phyloP scores from a whole-genome alignment of 2,888 invertebrate genomes.

The Prosapia bicincta region DNA sequence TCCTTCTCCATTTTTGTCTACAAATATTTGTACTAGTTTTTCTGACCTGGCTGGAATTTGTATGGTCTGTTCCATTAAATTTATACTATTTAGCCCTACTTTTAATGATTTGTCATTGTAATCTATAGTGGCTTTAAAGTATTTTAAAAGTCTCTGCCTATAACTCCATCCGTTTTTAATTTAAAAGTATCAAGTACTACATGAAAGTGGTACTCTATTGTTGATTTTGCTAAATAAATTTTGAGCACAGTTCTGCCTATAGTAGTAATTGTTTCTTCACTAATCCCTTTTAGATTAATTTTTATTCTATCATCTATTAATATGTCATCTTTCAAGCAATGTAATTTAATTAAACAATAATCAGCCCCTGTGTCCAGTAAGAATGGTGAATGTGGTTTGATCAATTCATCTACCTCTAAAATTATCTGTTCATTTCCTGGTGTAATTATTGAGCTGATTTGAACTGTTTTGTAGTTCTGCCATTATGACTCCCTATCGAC shows the following conservation, averaged over 20 bases:
- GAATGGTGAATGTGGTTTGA: background rate
- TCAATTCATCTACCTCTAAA: background rate
- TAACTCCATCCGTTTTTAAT: background rate
- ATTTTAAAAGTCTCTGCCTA: background rate
- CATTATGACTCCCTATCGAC: background rate
- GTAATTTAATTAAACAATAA: conserved; percentile 8
- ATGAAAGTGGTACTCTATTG: background rate
- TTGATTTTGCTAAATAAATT: background rate
- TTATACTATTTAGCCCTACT: conserved; percentile 6
- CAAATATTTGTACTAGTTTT: background rate
- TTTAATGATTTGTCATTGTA: background rate
- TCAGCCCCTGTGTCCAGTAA: conserved; percentile 8
- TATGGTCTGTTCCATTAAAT: background rate
- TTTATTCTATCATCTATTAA: conserved; percentile 2
- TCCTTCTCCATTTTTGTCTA: conserved; percentile 5
- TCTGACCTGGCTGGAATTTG: background rate
- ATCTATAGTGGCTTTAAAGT: conserved; percentile 1
- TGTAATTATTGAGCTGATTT: conserved; percentile 7
- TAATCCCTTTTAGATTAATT: background rate
- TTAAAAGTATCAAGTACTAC: background rate
- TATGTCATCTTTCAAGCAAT: background rate
- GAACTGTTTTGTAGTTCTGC: background rate
- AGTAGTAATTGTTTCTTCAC: background rate
- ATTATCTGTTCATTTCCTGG: background rate
- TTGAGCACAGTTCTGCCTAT: background rate